Evolutionary conservation across 2,888 invertebrate genomes (phyloP).

Genomic region (Phorcus lineatus): DNA sequence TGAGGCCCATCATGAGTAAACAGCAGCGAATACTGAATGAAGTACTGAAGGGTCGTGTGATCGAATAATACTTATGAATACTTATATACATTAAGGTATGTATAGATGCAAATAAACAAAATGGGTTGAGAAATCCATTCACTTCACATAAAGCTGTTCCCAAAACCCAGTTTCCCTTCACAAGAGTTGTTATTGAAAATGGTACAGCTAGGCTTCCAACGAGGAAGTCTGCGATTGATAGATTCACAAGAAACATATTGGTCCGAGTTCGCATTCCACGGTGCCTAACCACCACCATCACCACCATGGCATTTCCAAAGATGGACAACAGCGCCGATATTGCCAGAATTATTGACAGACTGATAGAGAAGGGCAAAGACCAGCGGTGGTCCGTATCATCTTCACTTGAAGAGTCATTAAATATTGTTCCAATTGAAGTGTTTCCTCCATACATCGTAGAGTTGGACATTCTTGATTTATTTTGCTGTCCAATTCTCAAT

Average conservation of each 20-base stretch:
- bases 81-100: conserved; percentile 77
- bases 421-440: not conserved
- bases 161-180: conserved; percentile 74
- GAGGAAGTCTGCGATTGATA: conserved; percentile 76
- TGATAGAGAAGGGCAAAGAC: conserved; percentile 40
- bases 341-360: conserved; percentile 51
- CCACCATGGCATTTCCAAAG: conserved; percentile 76
- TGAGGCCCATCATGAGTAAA: conserved; percentile 72
- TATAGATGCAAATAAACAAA: conserved; percentile 76
- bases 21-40: conserved; percentile 73
- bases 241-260: conserved; percentile 76
- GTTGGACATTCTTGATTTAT: too few species aligned
- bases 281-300: conserved; percentile 74
- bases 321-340: conserved; percentile 73
- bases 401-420: not conserved
- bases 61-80: conserved; percentile 76
- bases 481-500: too few species aligned
- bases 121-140: conserved; percentile 75
- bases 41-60: conserved; percentile 75
- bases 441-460: not conserved
- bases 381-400: conserved; percentile 20
- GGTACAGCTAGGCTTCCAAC: conserved; percentile 75
- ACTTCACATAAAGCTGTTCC: conserved; percentile 70
- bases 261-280: conserved; percentile 77
- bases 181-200: conserved; percentile 74